phyloP scores from a whole-genome alignment of 2,888 invertebrate genomes.

The Exephanes ischioxanthus region DNA sequence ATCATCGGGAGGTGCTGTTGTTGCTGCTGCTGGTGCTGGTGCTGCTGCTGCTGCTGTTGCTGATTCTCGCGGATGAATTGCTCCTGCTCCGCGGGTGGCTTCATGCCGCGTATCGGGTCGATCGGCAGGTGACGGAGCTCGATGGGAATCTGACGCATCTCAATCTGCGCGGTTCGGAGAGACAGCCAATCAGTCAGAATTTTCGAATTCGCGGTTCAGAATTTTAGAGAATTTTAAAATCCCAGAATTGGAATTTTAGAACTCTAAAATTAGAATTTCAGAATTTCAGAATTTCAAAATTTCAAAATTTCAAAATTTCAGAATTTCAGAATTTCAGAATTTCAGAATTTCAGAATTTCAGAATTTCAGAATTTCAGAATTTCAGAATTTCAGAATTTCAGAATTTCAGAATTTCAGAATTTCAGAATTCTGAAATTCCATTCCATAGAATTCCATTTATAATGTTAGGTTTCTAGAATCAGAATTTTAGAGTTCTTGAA shows the following conservation, averaged over 20 bases:
- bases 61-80: slow-evolving; percentile 78
- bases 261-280: not conserved
- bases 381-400: slow-evolving; percentile 12
- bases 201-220: not conserved
- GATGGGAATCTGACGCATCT: slow-evolving; percentile 85
- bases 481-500: no score
- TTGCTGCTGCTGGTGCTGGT: slow-evolving; percentile 76
- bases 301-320: no score
- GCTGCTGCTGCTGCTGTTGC: slow-evolving; percentile 82
- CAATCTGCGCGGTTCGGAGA: slow-evolving; percentile 70
- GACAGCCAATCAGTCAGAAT: not conserved
- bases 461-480: no score
- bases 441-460: no score
- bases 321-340: no score
- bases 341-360: no score
- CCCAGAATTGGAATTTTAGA: no score
- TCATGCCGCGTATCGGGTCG: slow-evolving; percentile 86
- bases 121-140: slow-evolving; percentile 86
- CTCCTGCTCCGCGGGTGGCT: slow-evolving; percentile 84
- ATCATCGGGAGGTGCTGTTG: slow-evolving; percentile 79
- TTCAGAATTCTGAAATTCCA: no score
- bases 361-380: slow-evolving; percentile 5
- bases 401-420: no score
- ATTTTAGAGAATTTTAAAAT: no score
- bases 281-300: slow-evolving; percentile 3